Evolutionary conservation across 2,888 invertebrate genomes (phyloP).

Genomic region (Pelosia muscerda): DNA sequence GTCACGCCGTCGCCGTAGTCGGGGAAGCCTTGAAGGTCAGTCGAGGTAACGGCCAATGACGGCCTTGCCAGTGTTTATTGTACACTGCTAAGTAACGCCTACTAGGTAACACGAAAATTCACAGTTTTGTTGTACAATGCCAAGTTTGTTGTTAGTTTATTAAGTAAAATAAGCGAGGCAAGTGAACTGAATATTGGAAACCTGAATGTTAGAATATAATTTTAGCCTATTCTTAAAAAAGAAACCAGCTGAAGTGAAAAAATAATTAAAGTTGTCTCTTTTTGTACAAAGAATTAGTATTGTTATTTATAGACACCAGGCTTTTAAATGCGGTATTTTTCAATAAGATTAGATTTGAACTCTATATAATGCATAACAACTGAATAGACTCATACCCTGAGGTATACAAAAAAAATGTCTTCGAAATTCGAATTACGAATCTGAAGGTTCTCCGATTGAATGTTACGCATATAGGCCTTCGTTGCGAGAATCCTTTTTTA

Average conservation of each 20-base stretch:
- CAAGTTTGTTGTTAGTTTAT: slow-evolving; percentile 6
- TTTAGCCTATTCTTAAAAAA: not conserved
- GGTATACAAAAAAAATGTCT: not conserved
- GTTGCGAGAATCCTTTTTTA: slow-evolving; percentile 67
- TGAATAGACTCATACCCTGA: not conserved
- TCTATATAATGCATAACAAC: too few relatives aligned
- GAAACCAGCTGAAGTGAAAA: not conserved
- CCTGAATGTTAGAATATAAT: not conserved
- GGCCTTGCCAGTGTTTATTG: slow-evolving; percentile 63
- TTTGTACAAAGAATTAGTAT: not conserved
- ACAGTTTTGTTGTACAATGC: slow-evolving; percentile 18
- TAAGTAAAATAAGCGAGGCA: too few relatives aligned
- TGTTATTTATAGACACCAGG: too few relatives aligned
- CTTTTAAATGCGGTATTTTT: too few relatives aligned
- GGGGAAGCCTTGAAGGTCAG: slow-evolving; percentile 45
- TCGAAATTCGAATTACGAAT: slow-evolving; percentile 34
- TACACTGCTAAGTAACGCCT: slow-evolving; percentile 41
- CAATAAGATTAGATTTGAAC: not conserved
- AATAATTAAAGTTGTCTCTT: not conserved
- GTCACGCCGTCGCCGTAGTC: slow-evolving; percentile 30
- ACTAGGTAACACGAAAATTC: slow-evolving; percentile 24
- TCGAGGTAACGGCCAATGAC: slow-evolving; percentile 63
- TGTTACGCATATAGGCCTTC: slow-evolving; percentile 72
- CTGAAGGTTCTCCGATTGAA: slow-evolving; percentile 45
- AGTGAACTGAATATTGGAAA: not conserved